Evolutionary conservation across 2,888 invertebrate species (phyloP), one percentile per base, ranked within the genome.

Genomic region (Artemia sp.): DNA sequence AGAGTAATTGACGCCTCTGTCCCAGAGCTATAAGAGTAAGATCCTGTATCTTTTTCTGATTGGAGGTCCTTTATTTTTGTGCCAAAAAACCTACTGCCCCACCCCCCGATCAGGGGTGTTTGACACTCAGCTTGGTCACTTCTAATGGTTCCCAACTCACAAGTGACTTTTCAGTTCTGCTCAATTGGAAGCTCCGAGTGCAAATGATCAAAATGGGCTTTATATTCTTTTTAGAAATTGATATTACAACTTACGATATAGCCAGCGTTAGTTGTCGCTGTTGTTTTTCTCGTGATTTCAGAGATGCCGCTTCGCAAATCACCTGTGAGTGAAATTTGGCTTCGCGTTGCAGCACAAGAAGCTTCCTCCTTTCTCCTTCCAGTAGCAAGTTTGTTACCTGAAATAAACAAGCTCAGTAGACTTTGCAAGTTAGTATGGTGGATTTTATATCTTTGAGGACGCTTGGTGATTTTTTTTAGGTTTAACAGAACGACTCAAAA

Each of bases 371-470:
- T 77, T 86, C 85, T 8, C 85, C 86, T 78, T 86, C 86, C 73
- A 86, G 78, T 73, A 86, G 80, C 71, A 85, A 79, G 73, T 84
- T 85, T 52, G 86, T 86, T 72, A 86, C 86, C 86, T 86, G 79
- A 66, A 80, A 78, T 38, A 38, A 38, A 38, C 4, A 38, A 38
- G 3, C 38, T 38, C 38, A 38, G 6, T 38, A 38, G 38, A 38
- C 38, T 38, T 38, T 38, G 6, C 38, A 6, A 38, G 38, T 38
- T 38, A 38, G 38, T 6, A 38, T 38, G 38, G 38, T 38, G 38
- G 38, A 38, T 38, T 38, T 38, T 2, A 38, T 38, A 38, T 38
- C 38, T 38, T 38, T 38, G 38, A 38, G 38, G 3, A 38, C 38
- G 38, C 6, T 3, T 38, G 38, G 38, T 38, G 6, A 38, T 38